A percentile compares a stretch with the other conserved stretches of the same genome.
These are phyloP conservation scores for Coreius guichenoti DNA, from an alignment of 2,797 vertebrate species.

Conservation along the genomic window DNA sequence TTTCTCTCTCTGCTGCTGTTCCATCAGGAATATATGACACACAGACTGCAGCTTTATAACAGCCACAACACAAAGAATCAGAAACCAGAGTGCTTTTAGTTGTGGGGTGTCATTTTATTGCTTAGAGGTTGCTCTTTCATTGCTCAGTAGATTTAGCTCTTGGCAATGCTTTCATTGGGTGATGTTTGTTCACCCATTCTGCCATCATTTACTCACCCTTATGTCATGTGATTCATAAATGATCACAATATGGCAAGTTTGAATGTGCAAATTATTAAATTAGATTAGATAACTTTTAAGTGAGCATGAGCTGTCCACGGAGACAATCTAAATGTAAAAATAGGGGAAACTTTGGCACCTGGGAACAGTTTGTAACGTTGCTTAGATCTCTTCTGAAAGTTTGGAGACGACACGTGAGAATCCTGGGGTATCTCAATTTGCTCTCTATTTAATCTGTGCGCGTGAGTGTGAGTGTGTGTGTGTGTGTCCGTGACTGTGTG, in stretches of 20 bases:
- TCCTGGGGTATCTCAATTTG: background rate
- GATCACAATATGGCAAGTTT: background rate
- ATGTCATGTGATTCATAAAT: background rate
- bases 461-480: no score
- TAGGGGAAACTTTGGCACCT: background rate
- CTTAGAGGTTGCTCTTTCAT: background rate
- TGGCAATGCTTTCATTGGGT: background rate
- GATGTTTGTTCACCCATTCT: background rate
- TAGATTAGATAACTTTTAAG: background rate
- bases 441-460: background rate
- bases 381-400: background rate
- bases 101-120: background rate
- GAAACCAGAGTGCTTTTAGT: background rate
- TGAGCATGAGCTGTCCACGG: background rate
- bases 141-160: background rate
- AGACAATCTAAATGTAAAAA: background rate
- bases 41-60: background rate
- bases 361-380: background rate
- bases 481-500: no score
- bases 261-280: background rate
- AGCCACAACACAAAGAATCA: slow-evolving; percentile 2
- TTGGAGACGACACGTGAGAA: no score
- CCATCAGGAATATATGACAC: background rate
- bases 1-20: background rate
- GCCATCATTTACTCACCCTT: background rate